Evolutionary conservation across 2,797 vertebrate genomes (phyloP).

Genomic region (Neosilurus hyrtlii): DNA sequence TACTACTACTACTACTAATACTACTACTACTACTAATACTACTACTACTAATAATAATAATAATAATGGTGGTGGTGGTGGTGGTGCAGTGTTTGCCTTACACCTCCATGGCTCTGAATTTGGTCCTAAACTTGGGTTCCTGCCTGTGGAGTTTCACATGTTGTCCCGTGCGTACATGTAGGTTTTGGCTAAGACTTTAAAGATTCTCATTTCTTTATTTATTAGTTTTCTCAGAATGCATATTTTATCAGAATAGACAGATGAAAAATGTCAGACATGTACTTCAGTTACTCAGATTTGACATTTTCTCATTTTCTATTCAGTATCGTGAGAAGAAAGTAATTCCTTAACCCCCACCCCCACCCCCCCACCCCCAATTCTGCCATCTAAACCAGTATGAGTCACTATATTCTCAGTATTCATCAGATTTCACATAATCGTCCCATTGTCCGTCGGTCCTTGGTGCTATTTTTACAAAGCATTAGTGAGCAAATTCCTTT

Average conservation of each 20-base stretch:
- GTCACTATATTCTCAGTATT: slow-evolving; percentile 23
- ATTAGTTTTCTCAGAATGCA: neutral
- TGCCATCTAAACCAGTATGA: slow-evolving; percentile 5
- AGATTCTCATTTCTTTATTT: neutral
- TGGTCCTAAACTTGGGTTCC: too few relatives aligned
- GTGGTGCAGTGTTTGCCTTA: too few relatives aligned
- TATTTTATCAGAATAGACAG: neutral
- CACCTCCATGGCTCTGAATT: too few relatives aligned
- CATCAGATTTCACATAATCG: slow-evolving; percentile 7
- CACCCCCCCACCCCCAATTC: neutral
- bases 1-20: too few relatives aligned
- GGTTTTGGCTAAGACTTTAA: neutral
- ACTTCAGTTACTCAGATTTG: neutral
- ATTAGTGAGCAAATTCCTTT: slow-evolving; percentile 15
- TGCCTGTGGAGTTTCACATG: neutral
- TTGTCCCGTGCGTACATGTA: neutral
- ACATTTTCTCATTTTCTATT: neutral
- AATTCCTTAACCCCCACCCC: too few relatives aligned
- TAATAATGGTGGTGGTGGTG: too few relatives aligned
- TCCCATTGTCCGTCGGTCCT: slow-evolving; percentile 16
- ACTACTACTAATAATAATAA: too few relatives aligned
- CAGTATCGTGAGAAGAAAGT: neutral
- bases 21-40: too few relatives aligned
- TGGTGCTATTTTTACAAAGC: slow-evolving; percentile 9
- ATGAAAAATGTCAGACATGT: neutral